These are phyloP conservation scores for Caenorhabditis latens DNA, from an alignment of 1,140 invertebrate species.

Conservation along the genomic window DNA sequence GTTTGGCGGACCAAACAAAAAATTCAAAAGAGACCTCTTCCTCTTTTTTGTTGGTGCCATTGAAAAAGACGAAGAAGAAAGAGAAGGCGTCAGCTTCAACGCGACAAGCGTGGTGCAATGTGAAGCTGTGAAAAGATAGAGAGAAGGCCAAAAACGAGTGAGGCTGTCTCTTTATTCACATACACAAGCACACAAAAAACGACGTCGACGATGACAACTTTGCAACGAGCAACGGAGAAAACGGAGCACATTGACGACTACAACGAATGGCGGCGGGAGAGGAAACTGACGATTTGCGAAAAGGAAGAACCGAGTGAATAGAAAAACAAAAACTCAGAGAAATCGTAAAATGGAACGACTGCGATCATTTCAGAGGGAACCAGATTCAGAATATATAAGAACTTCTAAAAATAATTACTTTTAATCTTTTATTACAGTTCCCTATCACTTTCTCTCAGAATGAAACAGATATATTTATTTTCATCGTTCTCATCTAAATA, in stretches of 20 bases:
- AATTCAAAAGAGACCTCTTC: slow-evolving; percentile 20
- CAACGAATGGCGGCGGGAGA: not conserved
- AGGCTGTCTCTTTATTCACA: slow-evolving; percentile 31
- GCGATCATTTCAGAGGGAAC: not conserved
- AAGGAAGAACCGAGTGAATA: not conserved
- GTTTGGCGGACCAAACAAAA: not conserved
- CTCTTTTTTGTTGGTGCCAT: slow-evolving; percentile 16
- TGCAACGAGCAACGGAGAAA: slow-evolving; percentile 13
- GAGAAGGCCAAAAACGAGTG: slow-evolving; percentile 48
- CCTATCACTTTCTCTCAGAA: too few relatives aligned
- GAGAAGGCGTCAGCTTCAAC: slow-evolving; percentile 51
- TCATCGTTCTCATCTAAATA: too few relatives aligned
- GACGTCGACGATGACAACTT: slow-evolving; percentile 38
- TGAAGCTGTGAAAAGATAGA: slow-evolving; percentile 45
- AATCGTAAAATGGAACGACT: not conserved
- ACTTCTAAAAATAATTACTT: too few relatives aligned
- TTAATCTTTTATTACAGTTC: too few relatives aligned
- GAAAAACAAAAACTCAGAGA: slow-evolving; percentile 17
- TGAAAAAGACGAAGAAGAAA: slow-evolving; percentile 3
- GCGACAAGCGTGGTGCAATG: slow-evolving; percentile 28
- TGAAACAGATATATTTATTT: too few relatives aligned
- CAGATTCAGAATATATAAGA: too few relatives aligned
- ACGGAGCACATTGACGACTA: slow-evolving; percentile 43
- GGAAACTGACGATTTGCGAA: slow-evolving; percentile 41
- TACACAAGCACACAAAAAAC: slow-evolving; percentile 12